These are phyloP conservation scores for Arothron firmamentum DNA, from an alignment of 2,113 vertebrate genomes.

Conservation along the genomic window DNA sequence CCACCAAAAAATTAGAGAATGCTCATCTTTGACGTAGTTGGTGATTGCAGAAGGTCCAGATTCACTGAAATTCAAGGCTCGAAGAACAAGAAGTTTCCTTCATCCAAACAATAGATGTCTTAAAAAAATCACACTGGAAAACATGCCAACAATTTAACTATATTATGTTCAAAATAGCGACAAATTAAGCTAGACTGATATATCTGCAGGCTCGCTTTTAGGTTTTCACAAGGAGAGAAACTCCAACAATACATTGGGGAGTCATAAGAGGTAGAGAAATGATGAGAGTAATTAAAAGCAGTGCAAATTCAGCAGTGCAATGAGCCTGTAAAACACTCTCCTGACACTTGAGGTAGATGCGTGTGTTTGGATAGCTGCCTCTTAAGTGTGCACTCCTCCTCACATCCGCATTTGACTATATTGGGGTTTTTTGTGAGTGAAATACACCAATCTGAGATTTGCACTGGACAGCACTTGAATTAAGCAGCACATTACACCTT, in stretches of 20 bases:
- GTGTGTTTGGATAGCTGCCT: too few relatives aligned
- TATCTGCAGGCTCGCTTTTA: not conserved
- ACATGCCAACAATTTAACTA: not conserved
- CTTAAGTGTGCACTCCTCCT: too few relatives aligned
- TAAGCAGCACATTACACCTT: not conserved
- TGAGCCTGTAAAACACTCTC: not conserved
- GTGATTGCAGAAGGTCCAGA: too few relatives aligned
- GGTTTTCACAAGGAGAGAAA: conserved; percentile 5
- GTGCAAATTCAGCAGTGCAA: conserved; percentile 11
- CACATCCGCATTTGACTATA: too few relatives aligned
- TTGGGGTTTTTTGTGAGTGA: too few relatives aligned
- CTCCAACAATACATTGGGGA: conserved; percentile 43
- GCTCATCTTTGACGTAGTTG: too few relatives aligned
- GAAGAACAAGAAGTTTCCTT: too few relatives aligned
- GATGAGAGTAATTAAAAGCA: conserved; percentile 47
- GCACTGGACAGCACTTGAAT: too few relatives aligned
- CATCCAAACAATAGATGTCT: not conserved
- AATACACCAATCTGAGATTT: too few relatives aligned
- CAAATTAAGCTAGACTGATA: not conserved
- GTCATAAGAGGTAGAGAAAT: conserved; percentile 24
- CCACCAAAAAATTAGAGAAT: too few relatives aligned
- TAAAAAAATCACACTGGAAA: not conserved
- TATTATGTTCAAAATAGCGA: not conserved
- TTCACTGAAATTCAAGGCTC: too few relatives aligned
- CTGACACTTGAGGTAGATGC: not conserved